Evolutionary conservation across 2,888 invertebrate genomes (phyloP).

Genomic region (Polia nebulosa): DNA sequence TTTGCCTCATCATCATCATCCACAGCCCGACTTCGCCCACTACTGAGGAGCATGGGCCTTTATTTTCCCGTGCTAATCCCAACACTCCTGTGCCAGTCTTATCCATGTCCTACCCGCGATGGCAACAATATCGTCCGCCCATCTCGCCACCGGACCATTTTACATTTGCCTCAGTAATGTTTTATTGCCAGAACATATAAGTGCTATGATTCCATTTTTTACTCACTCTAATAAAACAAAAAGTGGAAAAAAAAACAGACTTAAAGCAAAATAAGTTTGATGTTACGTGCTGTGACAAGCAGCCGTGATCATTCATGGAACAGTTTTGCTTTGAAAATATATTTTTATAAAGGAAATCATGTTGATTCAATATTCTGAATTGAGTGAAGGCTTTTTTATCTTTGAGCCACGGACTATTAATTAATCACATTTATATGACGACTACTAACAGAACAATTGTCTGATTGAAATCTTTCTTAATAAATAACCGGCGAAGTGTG

Average conservation of each 20-base stretch:
- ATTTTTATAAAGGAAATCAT: constrained; percentile 9
- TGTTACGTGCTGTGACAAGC: not conserved
- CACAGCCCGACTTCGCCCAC: too few relatives aligned
- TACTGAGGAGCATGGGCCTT: too few relatives aligned
- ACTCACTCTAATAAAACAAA: too few relatives aligned
- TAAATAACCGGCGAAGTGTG: too few relatives aligned
- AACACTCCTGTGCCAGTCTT: too few relatives aligned
- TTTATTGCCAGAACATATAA: not conserved
- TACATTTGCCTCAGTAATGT: not conserved
- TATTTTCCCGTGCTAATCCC: too few relatives aligned
- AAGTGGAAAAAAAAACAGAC: not conserved
- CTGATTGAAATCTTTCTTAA: too few relatives aligned
- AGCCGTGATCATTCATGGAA: not conserved
- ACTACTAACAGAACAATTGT: not conserved
- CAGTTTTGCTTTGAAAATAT: constrained; percentile 15
- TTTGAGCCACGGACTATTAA: not conserved
- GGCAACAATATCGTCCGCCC: too few relatives aligned
- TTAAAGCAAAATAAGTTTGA: constrained; percentile 10
- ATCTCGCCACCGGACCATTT: too few relatives aligned
- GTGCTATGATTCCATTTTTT: too few relatives aligned
- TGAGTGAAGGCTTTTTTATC: not conserved
- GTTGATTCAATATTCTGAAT: constrained; percentile 14
- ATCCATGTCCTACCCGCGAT: too few relatives aligned
- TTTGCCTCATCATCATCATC: too few relatives aligned
- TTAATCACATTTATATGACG: constrained; percentile 4